A percentile compares a stretch with the other conserved stretches of the same genome.
Evolutionary conservation across 2,888 invertebrate species (phyloP).

Genomic region (Pegoplata infirma): DNA sequence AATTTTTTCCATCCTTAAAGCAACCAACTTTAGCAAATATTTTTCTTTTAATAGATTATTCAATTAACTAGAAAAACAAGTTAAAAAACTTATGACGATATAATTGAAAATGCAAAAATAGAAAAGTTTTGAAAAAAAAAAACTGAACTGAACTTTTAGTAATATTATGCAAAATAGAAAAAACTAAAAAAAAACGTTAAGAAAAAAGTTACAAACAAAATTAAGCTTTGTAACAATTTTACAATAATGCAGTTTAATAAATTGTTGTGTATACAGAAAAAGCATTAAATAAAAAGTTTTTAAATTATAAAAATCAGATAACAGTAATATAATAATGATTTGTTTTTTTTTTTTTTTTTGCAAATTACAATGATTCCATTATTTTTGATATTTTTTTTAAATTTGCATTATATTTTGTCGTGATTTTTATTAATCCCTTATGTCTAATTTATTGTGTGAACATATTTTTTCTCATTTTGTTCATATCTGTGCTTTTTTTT

Average conservation of each 20-base stretch:
- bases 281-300: background rate
- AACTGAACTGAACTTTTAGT: background rate
- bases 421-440: constrained; percentile 48
- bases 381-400: too few species aligned
- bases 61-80: constrained; percentile 50
- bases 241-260: constrained; percentile 40
- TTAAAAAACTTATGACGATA: too few species aligned
- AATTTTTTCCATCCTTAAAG: constrained; percentile 13
- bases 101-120: too few species aligned
- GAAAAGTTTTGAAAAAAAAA: background rate
- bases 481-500: background rate
- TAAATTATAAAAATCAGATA: background rate
- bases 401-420: background rate
- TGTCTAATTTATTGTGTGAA: constrained; percentile 22
- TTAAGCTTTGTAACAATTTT: constrained; percentile 25
- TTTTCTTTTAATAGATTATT: constrained; percentile 22
- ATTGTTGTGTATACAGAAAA: background rate
- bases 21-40: background rate
- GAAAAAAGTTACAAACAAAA: background rate
- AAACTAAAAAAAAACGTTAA: background rate
- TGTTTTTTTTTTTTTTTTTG: too few species aligned
- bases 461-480: constrained; percentile 1
- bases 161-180: constrained; percentile 16
- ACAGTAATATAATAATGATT: too few species aligned
- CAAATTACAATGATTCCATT: too few species aligned